Percentiles rank a stretch among this genome's conserved stretches.
phyloP scores from a whole-genome alignment of 1,140 invertebrate species.

The Mylabris phalerata region DNA sequence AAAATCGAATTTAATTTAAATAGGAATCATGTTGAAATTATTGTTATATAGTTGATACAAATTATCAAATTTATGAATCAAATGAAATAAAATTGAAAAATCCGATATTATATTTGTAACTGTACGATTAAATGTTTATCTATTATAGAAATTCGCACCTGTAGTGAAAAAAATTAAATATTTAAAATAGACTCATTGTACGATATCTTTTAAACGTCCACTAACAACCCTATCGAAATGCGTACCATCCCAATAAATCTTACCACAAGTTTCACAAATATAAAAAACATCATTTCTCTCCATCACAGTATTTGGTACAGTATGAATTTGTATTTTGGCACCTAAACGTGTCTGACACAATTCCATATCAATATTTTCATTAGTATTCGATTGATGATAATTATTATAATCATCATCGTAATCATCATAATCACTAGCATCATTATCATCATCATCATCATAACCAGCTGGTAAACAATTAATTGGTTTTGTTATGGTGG shows the following conservation, averaged over 20 bases:
- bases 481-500: slow-evolving; percentile 10
- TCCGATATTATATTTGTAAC: too few relatives aligned
- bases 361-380: slow-evolving; percentile 39
- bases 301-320: slow-evolving; percentile 45
- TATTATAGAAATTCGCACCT: too few relatives aligned
- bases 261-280: slow-evolving; percentile 57
- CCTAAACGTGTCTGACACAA: slow-evolving; percentile 42
- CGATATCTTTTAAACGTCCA: slow-evolving; percentile 38
- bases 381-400: slow-evolving; percentile 14
- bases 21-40: too few relatives aligned
- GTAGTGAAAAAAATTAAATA: too few relatives aligned
- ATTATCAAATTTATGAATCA: too few relatives aligned
- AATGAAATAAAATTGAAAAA: too few relatives aligned
- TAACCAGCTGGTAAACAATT: slow-evolving; percentile 13
- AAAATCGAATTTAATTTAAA: too few relatives aligned
- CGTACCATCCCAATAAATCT: slow-evolving; percentile 58
- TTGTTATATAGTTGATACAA: too few relatives aligned
- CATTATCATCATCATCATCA: slow-evolving; percentile 36
- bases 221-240: slow-evolving; percentile 47
- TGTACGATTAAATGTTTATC: too few relatives aligned
- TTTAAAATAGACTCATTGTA: too few relatives aligned
- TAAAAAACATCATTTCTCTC: slow-evolving; percentile 49
- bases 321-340: slow-evolving; percentile 46
- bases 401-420: slow-evolving; percentile 21
- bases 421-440: slow-evolving; percentile 37